These are phyloP conservation scores for Phoeniculus purpureus DNA, from an alignment of 2,797 vertebrate genomes.

Conservation along the genomic window DNA sequence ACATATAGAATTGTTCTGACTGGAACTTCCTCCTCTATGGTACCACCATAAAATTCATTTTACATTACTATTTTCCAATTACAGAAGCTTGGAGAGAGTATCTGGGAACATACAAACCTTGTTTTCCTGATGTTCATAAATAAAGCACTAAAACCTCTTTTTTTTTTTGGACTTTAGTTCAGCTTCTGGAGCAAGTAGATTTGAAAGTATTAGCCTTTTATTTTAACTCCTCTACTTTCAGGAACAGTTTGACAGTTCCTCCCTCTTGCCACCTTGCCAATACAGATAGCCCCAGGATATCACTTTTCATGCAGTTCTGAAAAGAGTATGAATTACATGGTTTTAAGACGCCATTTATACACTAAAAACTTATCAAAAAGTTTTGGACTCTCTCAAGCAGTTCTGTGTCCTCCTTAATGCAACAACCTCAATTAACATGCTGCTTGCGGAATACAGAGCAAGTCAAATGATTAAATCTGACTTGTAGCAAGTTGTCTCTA, in stretches of 20 bases:
- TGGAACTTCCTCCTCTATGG: background rate
- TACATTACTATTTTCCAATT: background rate
- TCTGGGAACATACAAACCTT: background rate
- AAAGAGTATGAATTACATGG: background rate
- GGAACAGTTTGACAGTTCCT: background rate
- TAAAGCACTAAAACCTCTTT: background rate
- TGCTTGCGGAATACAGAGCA: background rate
- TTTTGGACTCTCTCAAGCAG: too few relatives aligned
- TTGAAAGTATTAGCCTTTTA: background rate
- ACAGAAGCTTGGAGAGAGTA: background rate
- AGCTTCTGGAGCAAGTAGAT: background rate
- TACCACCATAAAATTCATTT: background rate
- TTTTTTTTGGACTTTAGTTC: background rate
- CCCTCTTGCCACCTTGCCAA: background rate
- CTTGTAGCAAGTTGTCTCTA: background rate
- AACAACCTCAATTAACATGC: background rate
- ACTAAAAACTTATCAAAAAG: background rate
- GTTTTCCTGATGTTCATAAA: background rate
- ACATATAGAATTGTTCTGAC: background rate
- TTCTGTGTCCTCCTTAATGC: too few relatives aligned
- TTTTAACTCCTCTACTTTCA: background rate
- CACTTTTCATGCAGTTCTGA: background rate
- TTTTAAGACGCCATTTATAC: background rate
- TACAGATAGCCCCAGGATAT: background rate
- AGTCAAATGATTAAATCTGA: background rate